Base-by-base conservation (phyloP, 2,888 invertebrate genomes). In the Anoncus sp. region DNA sequence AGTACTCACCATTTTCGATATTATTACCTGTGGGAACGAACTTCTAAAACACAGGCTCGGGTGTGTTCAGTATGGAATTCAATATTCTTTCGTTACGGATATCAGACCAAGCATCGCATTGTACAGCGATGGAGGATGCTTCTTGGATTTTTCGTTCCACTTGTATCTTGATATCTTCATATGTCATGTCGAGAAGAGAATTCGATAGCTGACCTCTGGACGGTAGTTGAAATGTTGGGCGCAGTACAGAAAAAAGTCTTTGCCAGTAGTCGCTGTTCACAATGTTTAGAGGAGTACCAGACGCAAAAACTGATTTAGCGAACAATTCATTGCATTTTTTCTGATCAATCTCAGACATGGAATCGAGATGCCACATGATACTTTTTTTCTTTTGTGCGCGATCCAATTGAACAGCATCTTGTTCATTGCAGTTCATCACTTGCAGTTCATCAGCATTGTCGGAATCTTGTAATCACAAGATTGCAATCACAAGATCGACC, bases 51-150 rank as follows among this genome's bases (percentile, higher is more conserved):
- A 70, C 59, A 24, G 81, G 83, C 18, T 35, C 49, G 38, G 81
- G 79, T 14, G 81, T 82, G 14, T 75, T 80, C 5, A 81, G 43
- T 40, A 81, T 74, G 63, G 83, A 79, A 45, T 80, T 82, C n/a
- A 81, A 53, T 14, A 82, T 70, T 2, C 76, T 69, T 62, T 83
- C 74, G 49, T 81, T 82, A 20, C 81, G 47, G 10, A 62, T 51
- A 40, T 82, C 79, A 2, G 60, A 40, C 79, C 82, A 82, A 7
- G 72, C 78, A 45, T 78, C 80, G 40, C 67, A 67, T 18, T 67
- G 60, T 9, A 67, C 2, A 16, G 47, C 60, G 38, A 70, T 20
- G 31, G 12, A 57, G 2, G 14, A 9, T 16, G 59, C 60, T 35
- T 55, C 24, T 7, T 9, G 16, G 14, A 66, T 27, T 10, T 53